These are phyloP conservation scores for Chelon labrosus DNA, from an alignment of 2,797 vertebrate species.

Conservation along the genomic window DNA sequence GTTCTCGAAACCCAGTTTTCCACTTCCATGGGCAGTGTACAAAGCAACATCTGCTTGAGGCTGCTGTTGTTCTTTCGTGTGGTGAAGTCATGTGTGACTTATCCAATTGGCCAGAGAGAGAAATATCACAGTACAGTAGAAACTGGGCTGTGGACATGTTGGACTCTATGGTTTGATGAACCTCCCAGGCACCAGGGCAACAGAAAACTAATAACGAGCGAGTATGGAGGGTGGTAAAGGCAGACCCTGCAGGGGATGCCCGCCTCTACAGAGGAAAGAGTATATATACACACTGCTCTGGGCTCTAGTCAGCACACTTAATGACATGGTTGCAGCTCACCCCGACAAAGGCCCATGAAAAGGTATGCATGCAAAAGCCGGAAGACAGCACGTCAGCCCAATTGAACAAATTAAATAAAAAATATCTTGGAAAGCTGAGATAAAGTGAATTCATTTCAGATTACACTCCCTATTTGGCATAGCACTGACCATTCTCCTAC, in stretches of 20 bases:
- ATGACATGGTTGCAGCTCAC: constrained; percentile 68
- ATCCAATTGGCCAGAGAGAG: constrained; percentile 79
- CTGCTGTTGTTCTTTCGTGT: constrained; percentile 80
- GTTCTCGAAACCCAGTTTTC: constrained; percentile 70
- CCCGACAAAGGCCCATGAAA: constrained; percentile 46
- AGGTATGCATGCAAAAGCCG: constrained; percentile 56
- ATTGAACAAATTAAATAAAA: constrained; percentile 36
- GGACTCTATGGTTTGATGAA: constrained; percentile 75
- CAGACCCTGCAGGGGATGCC: constrained; percentile 73
- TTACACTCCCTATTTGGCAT: constrained; percentile 13
- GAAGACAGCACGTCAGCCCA: constrained; percentile 29
- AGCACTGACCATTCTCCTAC: constrained; percentile 7
- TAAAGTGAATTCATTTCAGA: constrained; percentile 43
- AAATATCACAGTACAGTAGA: constrained; percentile 78
- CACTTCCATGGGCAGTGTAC: constrained; percentile 55
- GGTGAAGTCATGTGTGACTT: constrained; percentile 79
- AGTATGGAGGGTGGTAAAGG: constrained; percentile 76
- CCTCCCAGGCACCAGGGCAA: constrained; percentile 60
- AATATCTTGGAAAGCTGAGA: constrained; percentile 8
- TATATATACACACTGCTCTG: constrained; percentile 54
- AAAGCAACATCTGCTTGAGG: constrained; percentile 78
- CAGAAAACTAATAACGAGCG: constrained; percentile 79
- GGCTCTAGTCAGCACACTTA: constrained; percentile 65
- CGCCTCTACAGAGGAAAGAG: constrained; percentile 70
- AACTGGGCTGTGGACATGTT: constrained; percentile 75